Percentiles rank a stretch among this genome's conserved stretches.
These are phyloP conservation scores for Ryuthela nishihirai DNA, from an alignment of 2,888 invertebrate genomes.

Conservation along the genomic window DNA sequence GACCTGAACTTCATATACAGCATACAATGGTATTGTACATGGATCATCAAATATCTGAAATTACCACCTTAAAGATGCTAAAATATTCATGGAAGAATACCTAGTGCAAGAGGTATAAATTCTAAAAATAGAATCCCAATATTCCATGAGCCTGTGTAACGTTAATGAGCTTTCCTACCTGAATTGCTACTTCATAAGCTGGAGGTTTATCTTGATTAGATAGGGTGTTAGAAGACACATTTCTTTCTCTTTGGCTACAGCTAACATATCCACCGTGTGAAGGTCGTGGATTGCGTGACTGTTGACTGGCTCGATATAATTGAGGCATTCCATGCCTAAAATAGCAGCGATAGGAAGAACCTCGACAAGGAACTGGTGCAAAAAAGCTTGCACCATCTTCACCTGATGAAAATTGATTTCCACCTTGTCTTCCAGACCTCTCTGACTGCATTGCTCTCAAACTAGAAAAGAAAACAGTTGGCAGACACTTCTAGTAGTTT, in stretches of 20 bases:
- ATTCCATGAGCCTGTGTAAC: no score
- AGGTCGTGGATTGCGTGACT: not conserved
- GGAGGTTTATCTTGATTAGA: conserved; percentile 30
- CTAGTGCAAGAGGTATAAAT: no score
- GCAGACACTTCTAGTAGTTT: no score
- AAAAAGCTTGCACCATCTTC: conserved; percentile 21
- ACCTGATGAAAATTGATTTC: not conserved
- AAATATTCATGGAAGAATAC: no score
- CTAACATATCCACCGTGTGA: conserved; percentile 13
- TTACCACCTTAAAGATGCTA: no score
- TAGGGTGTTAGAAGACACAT: conserved; percentile 7
- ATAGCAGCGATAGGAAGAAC: no score
- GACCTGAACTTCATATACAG: no score
- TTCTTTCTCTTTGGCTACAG: conserved; percentile 20
- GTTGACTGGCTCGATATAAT: conserved; percentile 23
- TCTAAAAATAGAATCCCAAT: no score
- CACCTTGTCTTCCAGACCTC: conserved; percentile 3
- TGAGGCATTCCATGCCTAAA: no score
- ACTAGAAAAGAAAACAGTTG: conserved; percentile 4
- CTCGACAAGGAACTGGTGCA: not conserved
- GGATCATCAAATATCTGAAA: no score
- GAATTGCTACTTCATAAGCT: conserved; percentile 30
- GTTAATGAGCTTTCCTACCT: conserved; percentile 17
- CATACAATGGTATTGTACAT: no score
- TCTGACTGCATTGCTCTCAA: conserved; percentile 18